Percentiles rank a stretch among this genome's conserved stretches.
Evolutionary conservation across 2,113 vertebrate species (phyloP).

Genomic region (Pitta sordida): DNA sequence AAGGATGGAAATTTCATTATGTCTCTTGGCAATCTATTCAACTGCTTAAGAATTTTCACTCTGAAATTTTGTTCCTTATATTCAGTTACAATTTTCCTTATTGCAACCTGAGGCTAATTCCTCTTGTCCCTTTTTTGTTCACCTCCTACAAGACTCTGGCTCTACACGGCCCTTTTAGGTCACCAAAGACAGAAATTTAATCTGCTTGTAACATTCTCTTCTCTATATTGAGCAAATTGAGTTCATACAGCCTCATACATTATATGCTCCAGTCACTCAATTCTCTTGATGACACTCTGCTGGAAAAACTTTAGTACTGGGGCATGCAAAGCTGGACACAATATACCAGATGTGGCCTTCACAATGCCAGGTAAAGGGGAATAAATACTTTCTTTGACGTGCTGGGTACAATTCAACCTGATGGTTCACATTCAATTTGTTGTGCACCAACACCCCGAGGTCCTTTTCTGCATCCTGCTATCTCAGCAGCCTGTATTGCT

Average conservation of each 20-base stretch:
- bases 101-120: neutral
- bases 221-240: neutral
- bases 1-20: neutral
- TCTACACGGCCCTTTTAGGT: neutral
- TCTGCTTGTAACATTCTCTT: neutral
- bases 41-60: neutral
- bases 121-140: neutral
- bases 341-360: neutral
- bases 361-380: neutral
- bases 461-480: neutral
- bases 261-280: neutral
- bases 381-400: neutral
- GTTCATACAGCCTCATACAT: neutral
- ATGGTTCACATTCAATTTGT: neutral
- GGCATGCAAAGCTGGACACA: neutral
- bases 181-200: neutral
- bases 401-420: neutral
- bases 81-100: neutral
- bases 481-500: neutral
- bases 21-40: neutral
- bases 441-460: neutral
- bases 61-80: neutral
- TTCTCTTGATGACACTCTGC: neutral
- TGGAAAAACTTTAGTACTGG: neutral
- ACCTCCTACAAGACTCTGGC: neutral